phyloP scores from a whole-genome alignment of 2,113 vertebrate genomes.

The Lasiurus cinereus region DNA sequence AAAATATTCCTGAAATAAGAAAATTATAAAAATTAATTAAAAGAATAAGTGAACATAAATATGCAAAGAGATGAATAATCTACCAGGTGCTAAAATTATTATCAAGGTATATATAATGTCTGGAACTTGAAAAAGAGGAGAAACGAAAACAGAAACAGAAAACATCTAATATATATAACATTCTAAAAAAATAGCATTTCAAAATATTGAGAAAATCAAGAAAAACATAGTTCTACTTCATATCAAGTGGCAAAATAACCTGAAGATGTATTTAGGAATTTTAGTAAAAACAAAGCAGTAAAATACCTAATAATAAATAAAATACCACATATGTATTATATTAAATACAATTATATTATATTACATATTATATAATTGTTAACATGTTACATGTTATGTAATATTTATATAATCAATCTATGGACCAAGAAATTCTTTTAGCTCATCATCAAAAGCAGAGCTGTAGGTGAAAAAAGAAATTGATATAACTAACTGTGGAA shows the following conservation, averaged over 20 bases:
- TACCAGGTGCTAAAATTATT: slow-evolving; percentile 34
- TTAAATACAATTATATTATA: not conserved
- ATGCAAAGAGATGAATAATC: slow-evolving; percentile 11
- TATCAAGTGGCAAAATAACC: slow-evolving; percentile 11
- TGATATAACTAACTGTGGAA: slow-evolving; percentile 23
- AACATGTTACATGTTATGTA: not conserved
- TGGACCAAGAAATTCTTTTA: not conserved
- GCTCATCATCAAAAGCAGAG: slow-evolving; percentile 1
- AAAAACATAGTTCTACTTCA: not conserved
- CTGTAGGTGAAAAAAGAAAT: not conserved
- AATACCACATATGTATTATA: not conserved
- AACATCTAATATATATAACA: not conserved
- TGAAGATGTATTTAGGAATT: not conserved
- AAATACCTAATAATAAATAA: slow-evolving; percentile 32
- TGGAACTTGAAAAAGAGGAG: slow-evolving; percentile 26
- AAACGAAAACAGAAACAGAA: slow-evolving; percentile 44
- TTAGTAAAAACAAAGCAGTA: slow-evolving; percentile 14
- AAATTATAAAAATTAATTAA: slow-evolving; percentile 56
- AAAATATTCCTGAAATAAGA: slow-evolving; percentile 95
- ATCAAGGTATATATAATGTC: slow-evolving; percentile 8
- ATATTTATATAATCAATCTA: not conserved
- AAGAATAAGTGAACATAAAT: slow-evolving; percentile 21
- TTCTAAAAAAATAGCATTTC: slow-evolving; percentile 42
- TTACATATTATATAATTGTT: not conserved
- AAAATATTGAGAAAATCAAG: slow-evolving; percentile 37